phyloP scores from a whole-genome alignment of 2,888 invertebrate genomes.

The Drosophila demipolita region DNA sequence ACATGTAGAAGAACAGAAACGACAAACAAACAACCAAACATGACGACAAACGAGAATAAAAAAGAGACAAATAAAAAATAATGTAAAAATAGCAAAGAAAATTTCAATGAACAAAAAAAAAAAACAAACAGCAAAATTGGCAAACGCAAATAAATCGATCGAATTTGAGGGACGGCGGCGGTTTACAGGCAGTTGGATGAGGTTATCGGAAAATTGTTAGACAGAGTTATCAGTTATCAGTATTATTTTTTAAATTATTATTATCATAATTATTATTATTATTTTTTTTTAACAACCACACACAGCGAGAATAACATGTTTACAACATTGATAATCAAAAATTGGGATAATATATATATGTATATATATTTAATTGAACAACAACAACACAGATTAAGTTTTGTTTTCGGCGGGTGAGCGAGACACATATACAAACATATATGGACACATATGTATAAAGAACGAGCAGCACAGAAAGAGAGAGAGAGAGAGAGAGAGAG shows the following conservation, averaged over 20 bases:
- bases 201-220: neutral
- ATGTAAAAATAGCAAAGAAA: conserved; percentile 15
- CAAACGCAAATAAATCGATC: conserved; percentile 10
- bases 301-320: conserved; percentile 40
- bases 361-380: conserved; percentile 23
- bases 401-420: conserved; percentile 14
- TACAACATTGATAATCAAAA: conserved; percentile 50
- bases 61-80: conserved; percentile 9
- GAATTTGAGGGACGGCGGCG: neutral
- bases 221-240: neutral
- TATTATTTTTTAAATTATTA: neutral
- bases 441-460: conserved; percentile 8
- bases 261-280: neutral
- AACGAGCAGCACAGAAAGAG: conserved; percentile 8
- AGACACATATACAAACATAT: conserved; percentile 18
- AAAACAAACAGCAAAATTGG: neutral
- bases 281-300: conserved; percentile 29
- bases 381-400: conserved; percentile 27
- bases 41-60: conserved; percentile 26
- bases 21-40: conserved; percentile 25
- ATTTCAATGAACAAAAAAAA: conserved; percentile 5
- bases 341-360: conserved; percentile 2
- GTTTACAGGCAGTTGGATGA: conserved; percentile 11
- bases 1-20: conserved; percentile 22
- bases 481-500: conserved; percentile 34